Evolutionary conservation across 2,113 vertebrate species (phyloP).

Genomic region (Damaliscus lunatus): DNA sequence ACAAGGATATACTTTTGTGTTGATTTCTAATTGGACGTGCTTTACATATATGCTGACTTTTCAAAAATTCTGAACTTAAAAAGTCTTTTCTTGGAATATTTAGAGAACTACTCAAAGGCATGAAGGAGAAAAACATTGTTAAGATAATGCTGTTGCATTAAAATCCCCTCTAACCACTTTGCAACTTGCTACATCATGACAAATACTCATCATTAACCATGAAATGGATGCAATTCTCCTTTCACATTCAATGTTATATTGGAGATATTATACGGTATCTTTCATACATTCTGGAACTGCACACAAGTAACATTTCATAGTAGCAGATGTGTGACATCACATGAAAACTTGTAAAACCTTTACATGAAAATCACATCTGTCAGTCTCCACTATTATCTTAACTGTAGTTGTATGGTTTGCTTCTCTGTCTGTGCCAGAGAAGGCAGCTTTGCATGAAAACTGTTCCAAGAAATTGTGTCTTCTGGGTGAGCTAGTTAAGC

Average conservation of each 20-base stretch:
- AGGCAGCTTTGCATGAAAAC: slow-evolving; percentile 51
- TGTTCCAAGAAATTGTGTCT: slow-evolving; percentile 58
- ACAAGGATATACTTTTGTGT: neutral
- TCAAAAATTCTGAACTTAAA: neutral
- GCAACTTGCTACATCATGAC: neutral
- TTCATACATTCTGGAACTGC: slow-evolving; percentile 15
- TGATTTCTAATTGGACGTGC: slow-evolving; percentile 18
- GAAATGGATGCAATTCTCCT: slow-evolving; percentile 14
- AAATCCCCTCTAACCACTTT: neutral
- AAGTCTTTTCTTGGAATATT: neutral
- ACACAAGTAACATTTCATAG: slow-evolving; percentile 32
- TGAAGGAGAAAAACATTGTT: neutral
- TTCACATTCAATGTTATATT: neutral
- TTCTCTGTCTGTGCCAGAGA: slow-evolving; percentile 27
- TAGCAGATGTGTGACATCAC: slow-evolving; percentile 62
- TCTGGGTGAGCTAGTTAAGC: slow-evolving; percentile 70
- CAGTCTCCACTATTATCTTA: slow-evolving; percentile 7
- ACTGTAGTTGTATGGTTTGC: neutral
- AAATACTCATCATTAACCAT: neutral
- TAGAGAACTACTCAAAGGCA: neutral
- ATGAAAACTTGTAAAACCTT: slow-evolving; percentile 46
- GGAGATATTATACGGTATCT: neutral
- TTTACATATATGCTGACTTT: neutral
- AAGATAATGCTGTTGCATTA: neutral
- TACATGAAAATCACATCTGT: slow-evolving; percentile 59